These are phyloP conservation scores for Elanoides forficatus DNA, from an alignment of 2,113 vertebrate species.

Conservation along the genomic window DNA sequence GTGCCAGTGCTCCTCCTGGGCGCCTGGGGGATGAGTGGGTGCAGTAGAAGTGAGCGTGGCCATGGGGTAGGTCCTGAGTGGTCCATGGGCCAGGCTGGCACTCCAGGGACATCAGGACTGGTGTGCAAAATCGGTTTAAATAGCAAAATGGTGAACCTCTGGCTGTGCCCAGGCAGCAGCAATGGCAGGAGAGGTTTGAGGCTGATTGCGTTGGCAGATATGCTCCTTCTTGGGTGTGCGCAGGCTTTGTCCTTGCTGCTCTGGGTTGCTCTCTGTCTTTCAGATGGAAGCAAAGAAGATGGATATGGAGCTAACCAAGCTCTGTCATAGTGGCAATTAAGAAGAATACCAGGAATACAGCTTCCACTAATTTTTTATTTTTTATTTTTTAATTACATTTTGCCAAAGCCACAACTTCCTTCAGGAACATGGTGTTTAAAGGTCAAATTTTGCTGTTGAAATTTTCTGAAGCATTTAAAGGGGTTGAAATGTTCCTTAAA, in stretches of 20 bases:
- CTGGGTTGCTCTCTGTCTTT: not conserved
- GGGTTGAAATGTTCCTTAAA: not conserved
- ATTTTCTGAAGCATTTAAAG: not conserved
- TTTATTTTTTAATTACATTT: not conserved
- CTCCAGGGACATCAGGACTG: not conserved
- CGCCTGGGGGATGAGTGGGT: fast-evolving
- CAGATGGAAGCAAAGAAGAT: not conserved
- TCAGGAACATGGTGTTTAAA: not conserved
- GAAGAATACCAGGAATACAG: not conserved
- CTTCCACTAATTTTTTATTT: not conserved
- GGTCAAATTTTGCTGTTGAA: not conserved
- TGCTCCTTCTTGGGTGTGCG: not conserved
- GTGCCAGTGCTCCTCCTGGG: not conserved
- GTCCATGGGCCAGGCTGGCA: not conserved
- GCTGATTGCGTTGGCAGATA: not conserved
- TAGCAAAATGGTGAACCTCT: not conserved
- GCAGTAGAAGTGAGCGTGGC: not conserved
- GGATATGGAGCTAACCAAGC: not conserved
- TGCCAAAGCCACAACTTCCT: not conserved
- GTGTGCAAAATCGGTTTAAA: not conserved
- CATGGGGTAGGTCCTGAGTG: not conserved
- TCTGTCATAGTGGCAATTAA: not conserved
- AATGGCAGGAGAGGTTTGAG: not conserved
- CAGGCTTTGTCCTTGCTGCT: not conserved
- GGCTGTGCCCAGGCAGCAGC: not conserved